These are phyloP conservation scores for Propithecus coquereli DNA, from an alignment of 2,113 vertebrate species.

Conservation along the genomic window DNA sequence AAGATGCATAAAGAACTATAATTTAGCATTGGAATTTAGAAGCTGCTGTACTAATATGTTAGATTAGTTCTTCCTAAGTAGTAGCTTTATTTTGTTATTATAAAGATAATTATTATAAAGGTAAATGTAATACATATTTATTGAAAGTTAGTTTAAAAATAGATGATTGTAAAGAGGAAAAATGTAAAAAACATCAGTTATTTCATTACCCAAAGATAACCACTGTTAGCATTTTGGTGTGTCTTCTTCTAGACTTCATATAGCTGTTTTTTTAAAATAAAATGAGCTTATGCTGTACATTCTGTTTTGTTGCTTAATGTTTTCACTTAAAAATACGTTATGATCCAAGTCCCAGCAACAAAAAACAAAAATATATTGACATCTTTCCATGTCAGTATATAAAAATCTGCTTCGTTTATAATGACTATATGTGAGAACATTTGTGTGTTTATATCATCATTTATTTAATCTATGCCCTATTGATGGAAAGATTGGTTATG, in stretches of 20 bases:
- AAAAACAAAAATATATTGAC: background rate
- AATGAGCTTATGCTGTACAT: background rate
- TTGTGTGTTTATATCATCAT: background rate
- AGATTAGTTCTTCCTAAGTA: background rate
- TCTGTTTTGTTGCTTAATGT: background rate
- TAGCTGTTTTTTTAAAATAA: background rate
- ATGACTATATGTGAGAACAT: background rate
- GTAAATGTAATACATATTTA: background rate
- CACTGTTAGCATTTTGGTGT: background rate
- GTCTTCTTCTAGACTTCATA: background rate
- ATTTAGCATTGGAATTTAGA: background rate
- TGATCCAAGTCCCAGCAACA: background rate
- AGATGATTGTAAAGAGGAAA: background rate
- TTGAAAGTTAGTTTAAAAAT: background rate
- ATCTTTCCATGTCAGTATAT: background rate
- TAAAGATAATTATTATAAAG: background rate
- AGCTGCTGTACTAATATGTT: background rate
- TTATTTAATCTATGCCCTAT: background rate
- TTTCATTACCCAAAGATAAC: background rate
- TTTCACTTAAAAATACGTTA: background rate
- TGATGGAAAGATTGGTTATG: background rate
- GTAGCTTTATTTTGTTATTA: background rate
- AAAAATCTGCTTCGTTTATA: background rate
- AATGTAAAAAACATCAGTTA: background rate
- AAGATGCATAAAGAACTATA: background rate